Evolutionary conservation across 2,797 vertebrate species (phyloP), one percentile per base, ranked within the genome.

Genomic region (Neosalanx taihuensis): DNA sequence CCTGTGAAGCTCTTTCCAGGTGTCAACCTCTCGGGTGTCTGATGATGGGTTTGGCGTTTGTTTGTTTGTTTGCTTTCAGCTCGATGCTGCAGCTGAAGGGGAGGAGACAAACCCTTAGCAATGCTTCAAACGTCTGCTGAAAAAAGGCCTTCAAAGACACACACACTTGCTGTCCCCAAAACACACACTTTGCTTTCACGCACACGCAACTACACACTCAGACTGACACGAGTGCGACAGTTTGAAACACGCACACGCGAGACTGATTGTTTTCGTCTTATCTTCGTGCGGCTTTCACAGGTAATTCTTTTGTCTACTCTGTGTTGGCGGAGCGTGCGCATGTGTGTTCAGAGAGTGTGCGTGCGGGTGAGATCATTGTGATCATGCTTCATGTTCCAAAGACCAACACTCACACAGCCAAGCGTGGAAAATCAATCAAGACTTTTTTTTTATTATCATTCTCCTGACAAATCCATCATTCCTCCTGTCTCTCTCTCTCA

Each of bases 391-490:
- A 61, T 74, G 73, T 64, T 70, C 12, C 31, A 33, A 10, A 65
- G 30, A 65, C 62, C 33, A 65, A 41, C 70, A 64, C 31, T 41
- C 62, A 35, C 18, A 64, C 70, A 79, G 67, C 62, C 60, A n/a
- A 71, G 64, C n/a, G 7, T 71, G 56, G 67, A 73, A 67, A 60
- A 79, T 81, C 76, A 71, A 67, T 67, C 64, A 63, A 18, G 64
- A 73, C 75, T 29, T 64, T 67, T 29, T 64, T 67, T 80, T 62
- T 64, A 29, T 78, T 57, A 17, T 63, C 33, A 46, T 65, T 61
- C 65, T 23, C 31, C 53, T 72, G 49, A 58, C 62, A 65, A 33
- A 10, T 15, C 65, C 69, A 72, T 65, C 70, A 65, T 29, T 68
- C 66, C 30, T n/a, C 4, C 56, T 58, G 5, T 58, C 56, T n/a